Evolutionary conservation across 2,113 vertebrate genomes (phyloP).

Genomic region (Nyctibius bracteatus): DNA sequence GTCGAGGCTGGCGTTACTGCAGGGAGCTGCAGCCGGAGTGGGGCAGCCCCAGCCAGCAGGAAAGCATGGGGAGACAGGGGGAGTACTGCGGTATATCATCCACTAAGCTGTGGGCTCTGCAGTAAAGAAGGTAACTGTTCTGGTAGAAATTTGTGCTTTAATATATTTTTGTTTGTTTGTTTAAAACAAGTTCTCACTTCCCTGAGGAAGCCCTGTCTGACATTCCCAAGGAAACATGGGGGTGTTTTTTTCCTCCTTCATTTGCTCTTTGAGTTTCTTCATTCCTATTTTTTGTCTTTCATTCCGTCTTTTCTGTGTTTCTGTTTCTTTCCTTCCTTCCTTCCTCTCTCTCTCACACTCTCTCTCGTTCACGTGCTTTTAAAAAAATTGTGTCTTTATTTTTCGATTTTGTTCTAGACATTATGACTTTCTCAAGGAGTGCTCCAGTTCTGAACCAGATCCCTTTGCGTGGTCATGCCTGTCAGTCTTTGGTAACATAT

Average conservation of each 20-base stretch:
- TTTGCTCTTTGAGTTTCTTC: slow-evolving; percentile 40
- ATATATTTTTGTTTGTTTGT: slow-evolving; percentile 67
- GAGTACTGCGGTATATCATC: slow-evolving; percentile 2
- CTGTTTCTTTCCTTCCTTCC: slow-evolving; percentile 43
- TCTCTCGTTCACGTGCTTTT: neutral
- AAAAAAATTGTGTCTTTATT: slow-evolving; percentile 9
- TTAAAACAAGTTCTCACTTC: slow-evolving; percentile 66
- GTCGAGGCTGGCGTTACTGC: neutral
- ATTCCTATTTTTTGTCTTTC: neutral
- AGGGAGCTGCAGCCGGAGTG: neutral
- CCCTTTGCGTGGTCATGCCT: slow-evolving; percentile 66
- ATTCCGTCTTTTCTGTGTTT: slow-evolving; percentile 37
- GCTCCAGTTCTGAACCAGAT: slow-evolving; percentile 70
- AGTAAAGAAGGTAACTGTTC: slow-evolving; percentile 78
- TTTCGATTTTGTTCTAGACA: slow-evolving; percentile 43
- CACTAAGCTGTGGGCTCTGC: slow-evolving; percentile 52
- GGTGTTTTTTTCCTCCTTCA: neutral
- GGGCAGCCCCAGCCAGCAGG: neutral
- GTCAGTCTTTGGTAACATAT: slow-evolving; percentile 82
- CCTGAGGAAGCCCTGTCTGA: slow-evolving; percentile 54
- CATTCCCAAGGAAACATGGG: slow-evolving; percentile 44
- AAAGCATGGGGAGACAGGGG: slow-evolving; percentile 2
- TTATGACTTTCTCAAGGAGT: slow-evolving; percentile 62
- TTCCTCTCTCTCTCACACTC: neutral
- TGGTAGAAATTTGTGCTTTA: slow-evolving; percentile 86